Base-by-base conservation (phyloP, 2,797 vertebrate species). In the Champsocephalus gunnari region DNA sequence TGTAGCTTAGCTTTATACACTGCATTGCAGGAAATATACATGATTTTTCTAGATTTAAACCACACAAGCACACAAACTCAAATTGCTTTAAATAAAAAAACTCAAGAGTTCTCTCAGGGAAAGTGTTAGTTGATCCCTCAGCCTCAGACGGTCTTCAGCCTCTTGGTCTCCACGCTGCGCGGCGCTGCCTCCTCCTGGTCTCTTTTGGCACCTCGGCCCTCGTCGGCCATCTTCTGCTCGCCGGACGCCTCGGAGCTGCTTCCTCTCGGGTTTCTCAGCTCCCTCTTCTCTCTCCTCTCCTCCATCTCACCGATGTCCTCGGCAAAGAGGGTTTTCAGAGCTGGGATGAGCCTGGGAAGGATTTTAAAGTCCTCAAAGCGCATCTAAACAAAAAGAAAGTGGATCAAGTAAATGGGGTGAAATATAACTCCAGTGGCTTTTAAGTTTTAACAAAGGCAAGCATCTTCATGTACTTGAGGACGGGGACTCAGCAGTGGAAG, bases 281-380 rank as follows among this genome's bases (percentile, higher is more conserved):
- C 97, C 34, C 97, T 81, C 79, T 24, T 95, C 81, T 95, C 97
- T 84, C 97, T 81, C 79, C 28, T 95, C 81, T 95, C 97, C 84
- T 96, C 96, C 97, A 99, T 96, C 88, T 97, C 97, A 6, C 94
- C 96, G 0, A 99, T 95, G 21, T 97, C 97, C 0, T 93, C 96
- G 0, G 98, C 98, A 56, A 99, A 99, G 72, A 99, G 91, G 32
- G 96, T 94, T 85, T 98, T 97, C 9, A 99, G 94, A 0, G 97
- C 88, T 0, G 92, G 92, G 19, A 94, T 95, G 81, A 99, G 92
- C 70, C 90, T 93, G 0, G 98, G 97, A 61, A 99, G 92, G 1
- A 88, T 84, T 0, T 68, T 72, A 14, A 98, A 94, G 85, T 99
- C 96, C 17, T 90, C 75, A 0, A 96, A 95, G 47, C 93, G 67